Evolutionary conservation across 1,140 invertebrate genomes (phyloP), one percentile per base, ranked within the genome.

Genomic region (Chrysopa pallens): DNA sequence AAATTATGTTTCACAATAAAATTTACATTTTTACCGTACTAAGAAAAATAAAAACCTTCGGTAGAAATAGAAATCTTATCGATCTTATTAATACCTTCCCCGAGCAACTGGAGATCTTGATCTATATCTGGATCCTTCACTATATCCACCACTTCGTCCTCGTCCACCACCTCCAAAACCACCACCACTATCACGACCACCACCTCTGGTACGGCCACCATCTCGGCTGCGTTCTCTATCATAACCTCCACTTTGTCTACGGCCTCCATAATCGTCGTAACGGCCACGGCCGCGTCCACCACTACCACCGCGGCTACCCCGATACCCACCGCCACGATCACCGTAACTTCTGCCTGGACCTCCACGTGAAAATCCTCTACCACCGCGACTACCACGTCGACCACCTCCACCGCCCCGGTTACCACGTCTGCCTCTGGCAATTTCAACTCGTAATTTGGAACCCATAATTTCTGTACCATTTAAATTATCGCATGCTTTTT

Each of bases 401-500:
- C 69, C 64, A 27, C 67, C 61, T 39, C 68, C 61, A 42, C 69
- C 57, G 47, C 63, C 61, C 28, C 69, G 59, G 12, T 67, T 63
- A 8, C 76, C 65, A 42, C 72, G 67, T 43, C 78, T 72, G 42
- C 80, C 81, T 46, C 81, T 72, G 29, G 80, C 84, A 48, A 88
- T 78, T 66, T 89, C 84, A 42, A 89, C 84, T 53, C 81, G 70
- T 42, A 87, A 66, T 52, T 83, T 84, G 44, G 78, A 78, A 46
- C 84, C 84, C 63, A 83, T 63, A 48, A 85, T 70, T 53, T 82
- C 81, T 46, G 77, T 76, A 45, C 91, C 91, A 66, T 97, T 93
- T 55, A 96, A 72, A 50, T 76, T 84, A 61, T 81, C 81, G 59
- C 88, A 90, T 29, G 92, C 90, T 61, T 91, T 80, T 60, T 93